A percentile compares a stretch with the other conserved stretches of the same genome.
Conservation (phyloP, 2,888 invertebrate species). For the Ceriagrion tenellum region DNA sequence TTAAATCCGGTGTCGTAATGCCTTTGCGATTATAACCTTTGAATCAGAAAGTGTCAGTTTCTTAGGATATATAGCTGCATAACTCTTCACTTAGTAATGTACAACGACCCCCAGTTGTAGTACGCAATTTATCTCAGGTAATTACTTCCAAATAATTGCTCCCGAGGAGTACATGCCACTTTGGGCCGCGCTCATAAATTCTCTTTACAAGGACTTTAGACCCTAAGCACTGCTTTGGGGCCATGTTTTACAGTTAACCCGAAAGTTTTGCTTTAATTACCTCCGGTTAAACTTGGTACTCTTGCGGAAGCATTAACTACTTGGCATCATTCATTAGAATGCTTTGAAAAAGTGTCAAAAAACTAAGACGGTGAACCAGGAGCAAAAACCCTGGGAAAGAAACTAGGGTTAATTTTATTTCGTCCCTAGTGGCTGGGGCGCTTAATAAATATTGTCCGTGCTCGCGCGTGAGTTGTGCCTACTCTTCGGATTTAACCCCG, state of each 20-base stretch:
- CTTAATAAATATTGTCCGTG: neutral
- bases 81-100: neutral
- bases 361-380: neutral
- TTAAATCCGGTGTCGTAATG: too few relatives aligned
- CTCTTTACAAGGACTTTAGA: neutral
- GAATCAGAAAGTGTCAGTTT: neutral
- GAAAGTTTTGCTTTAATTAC: slow-evolving; percentile 21
- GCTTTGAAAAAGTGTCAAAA: neutral
- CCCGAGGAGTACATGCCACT: neutral
- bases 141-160: slow-evolving; percentile 14
- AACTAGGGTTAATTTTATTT: neutral
- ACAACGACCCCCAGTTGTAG: neutral
- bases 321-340: neutral
- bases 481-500: neutral
- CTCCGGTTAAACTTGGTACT: neutral
- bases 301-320: neutral
- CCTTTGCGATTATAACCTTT: neutral
- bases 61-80: neutral
- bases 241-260: slow-evolving; percentile 15
- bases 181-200: neutral
- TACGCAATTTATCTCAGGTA: neutral
- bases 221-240: neutral
- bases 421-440: neutral
- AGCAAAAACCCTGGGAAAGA: neutral
- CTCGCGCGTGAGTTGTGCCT: neutral